phyloP scores from a whole-genome alignment of 2,113 vertebrate genomes.

The Tachycineta bicolor region DNA sequence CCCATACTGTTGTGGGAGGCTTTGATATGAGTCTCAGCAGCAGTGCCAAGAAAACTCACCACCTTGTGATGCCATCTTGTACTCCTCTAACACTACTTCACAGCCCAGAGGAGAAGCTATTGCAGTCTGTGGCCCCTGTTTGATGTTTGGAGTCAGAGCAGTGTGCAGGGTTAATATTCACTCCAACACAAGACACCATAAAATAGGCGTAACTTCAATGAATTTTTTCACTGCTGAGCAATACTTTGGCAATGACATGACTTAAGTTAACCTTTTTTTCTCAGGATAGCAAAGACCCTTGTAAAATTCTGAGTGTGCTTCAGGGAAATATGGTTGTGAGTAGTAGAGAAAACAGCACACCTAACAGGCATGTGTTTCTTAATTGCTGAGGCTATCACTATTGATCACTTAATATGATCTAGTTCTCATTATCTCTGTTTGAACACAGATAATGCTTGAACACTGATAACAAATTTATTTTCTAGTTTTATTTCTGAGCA shows the following conservation, averaged over 20 bases:
- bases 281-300: not conserved
- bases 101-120: not conserved
- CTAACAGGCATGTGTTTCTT: not conserved
- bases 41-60: not conserved
- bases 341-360: not conserved
- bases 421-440: not conserved
- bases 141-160: not conserved
- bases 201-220: not conserved
- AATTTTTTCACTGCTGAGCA: not conserved
- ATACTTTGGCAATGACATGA: not conserved
- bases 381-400: not conserved
- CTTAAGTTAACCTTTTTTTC: not conserved
- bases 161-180: not conserved
- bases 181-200: not conserved
- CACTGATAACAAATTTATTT: not conserved
- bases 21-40: not conserved
- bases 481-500: not conserved
- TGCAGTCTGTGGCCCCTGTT: not conserved
- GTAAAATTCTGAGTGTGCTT: not conserved
- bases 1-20: not conserved
- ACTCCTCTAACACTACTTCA: not conserved
- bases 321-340: not conserved
- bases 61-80: not conserved
- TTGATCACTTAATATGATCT: not conserved
- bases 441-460: too few species aligned